Evolutionary conservation across 2,888 invertebrate species (phyloP), one percentile per base, ranked within the genome.

Genomic region (Conistra vaccinii): DNA sequence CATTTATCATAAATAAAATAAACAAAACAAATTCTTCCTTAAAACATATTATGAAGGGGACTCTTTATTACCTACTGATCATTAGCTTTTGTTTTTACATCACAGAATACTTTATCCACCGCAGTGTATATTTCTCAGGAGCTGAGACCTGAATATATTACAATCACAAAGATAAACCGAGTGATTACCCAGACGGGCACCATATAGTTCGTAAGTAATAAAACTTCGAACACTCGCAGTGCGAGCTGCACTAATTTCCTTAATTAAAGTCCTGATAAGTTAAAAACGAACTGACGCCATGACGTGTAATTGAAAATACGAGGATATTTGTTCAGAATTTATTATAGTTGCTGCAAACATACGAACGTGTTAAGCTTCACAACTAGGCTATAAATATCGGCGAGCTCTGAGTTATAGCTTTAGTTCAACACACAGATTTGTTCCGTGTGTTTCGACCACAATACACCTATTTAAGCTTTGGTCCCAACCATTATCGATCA

Each of bases 311-410:
- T 91, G 90, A 90, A 90, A 90, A 88, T 83, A 89, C 80, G 67
- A 67, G 85, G 83, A 88, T 91, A 91, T 92, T 92, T 90, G 89
- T 90, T 87, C 86, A 73, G 85, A 90, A 92, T 93, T 91, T 91
- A 93, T 92, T 85, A 90, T 86, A 88, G 90, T 90, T 90, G 85
- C 85, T 76, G 88, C 88, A 91, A 93, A 93, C 90, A 91, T 88
- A 90, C 86, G 90, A 86, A 92, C 92, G 92, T 93, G 93, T 91
- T 91, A 93, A 93, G 93, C 92, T 87, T 92, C 89, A 89, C 89
- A 91, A 93, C 92, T 90, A 90, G 88, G 92, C 93, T 87, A 94
- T 94, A 94, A 94, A 94, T 94, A 94, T 94, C 89, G 93, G 89
- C 86, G 88, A 88, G 88, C 91, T 84, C 87, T 94, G 93, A 94